phyloP scores from a whole-genome alignment of 1,140 invertebrate species.

The Tetramorium alpestre region DNA sequence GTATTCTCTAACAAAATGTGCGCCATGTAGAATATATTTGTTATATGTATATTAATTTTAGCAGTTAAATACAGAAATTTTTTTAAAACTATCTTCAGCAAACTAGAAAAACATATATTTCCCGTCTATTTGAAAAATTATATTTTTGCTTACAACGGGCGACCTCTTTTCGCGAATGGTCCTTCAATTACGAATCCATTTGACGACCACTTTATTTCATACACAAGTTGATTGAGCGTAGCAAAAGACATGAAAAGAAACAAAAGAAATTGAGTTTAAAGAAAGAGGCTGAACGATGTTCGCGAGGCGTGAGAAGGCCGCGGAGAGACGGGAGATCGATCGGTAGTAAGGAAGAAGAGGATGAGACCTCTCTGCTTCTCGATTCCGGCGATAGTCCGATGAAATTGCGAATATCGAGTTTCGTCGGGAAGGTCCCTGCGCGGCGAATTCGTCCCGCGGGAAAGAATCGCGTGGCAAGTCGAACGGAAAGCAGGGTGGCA shows the following conservation, averaged over 20 bases:
- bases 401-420: conserved; percentile 76
- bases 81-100: background rate
- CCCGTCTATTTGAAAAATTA: background rate
- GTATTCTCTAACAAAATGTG: background rate
- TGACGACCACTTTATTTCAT: conserved; percentile 20
- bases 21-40: background rate
- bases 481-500: conserved; percentile 50
- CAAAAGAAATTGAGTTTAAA: conserved; percentile 57
- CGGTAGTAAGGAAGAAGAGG: conserved; percentile 46
- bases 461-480: conserved; percentile 57
- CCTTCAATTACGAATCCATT: conserved; percentile 40
- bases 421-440: conserved; percentile 55
- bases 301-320: background rate
- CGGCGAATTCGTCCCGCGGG: conserved; percentile 67
- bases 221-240: conserved; percentile 13
- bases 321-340: conserved; percentile 30
- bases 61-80: background rate
- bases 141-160: background rate
- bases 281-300: conserved; percentile 1
- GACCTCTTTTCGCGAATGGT: background rate
- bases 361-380: conserved; percentile 52
- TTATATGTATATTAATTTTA: background rate
- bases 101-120: background rate
- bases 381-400: conserved; percentile 69
- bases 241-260: conserved; percentile 38